These are phyloP conservation scores for Megalonaias nervosa DNA, from an alignment of 1,140 invertebrate species.

Conservation along the genomic window DNA sequence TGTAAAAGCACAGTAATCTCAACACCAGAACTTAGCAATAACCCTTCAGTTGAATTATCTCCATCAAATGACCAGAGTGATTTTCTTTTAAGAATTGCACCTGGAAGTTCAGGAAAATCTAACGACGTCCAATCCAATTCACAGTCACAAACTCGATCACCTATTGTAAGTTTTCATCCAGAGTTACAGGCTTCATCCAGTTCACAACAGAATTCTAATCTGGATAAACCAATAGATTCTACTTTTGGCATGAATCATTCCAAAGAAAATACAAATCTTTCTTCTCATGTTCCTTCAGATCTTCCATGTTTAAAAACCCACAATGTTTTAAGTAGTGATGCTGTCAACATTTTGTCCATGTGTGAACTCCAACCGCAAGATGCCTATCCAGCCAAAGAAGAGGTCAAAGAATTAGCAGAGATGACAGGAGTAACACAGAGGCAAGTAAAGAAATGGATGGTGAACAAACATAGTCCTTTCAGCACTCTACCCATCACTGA, in stretches of 20 bases:
- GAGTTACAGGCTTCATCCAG: too few species aligned
- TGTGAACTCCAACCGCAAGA: constrained; percentile 63
- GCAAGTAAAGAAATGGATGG: constrained; percentile 66
- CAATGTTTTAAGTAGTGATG: constrained; percentile 34
- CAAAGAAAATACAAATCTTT: too few species aligned
- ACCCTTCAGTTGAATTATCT: not conserved
- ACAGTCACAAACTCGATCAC: too few species aligned
- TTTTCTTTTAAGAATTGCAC: too few species aligned
- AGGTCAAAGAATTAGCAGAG: constrained; percentile 43
- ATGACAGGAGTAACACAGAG: constrained; percentile 40
- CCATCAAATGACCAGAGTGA: too few species aligned
- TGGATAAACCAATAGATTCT: too few species aligned
- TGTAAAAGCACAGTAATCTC: constrained; percentile 10
- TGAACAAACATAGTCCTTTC: constrained; percentile 62
- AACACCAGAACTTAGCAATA: constrained; percentile 25
- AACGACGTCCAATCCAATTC: too few species aligned
- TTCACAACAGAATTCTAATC: too few species aligned
- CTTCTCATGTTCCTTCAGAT: too few species aligned
- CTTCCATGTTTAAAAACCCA: constrained; percentile 4
- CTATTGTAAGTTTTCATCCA: too few species aligned
- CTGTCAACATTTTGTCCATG: constrained; percentile 42
- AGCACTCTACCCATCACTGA: constrained; percentile 63
- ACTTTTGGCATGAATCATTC: too few species aligned
- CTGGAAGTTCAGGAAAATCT: too few species aligned
- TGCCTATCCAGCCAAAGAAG: constrained; percentile 57